Base-by-base conservation (phyloP, 2,888 invertebrate genomes). In the Sinhomidia bicolor region DNA sequence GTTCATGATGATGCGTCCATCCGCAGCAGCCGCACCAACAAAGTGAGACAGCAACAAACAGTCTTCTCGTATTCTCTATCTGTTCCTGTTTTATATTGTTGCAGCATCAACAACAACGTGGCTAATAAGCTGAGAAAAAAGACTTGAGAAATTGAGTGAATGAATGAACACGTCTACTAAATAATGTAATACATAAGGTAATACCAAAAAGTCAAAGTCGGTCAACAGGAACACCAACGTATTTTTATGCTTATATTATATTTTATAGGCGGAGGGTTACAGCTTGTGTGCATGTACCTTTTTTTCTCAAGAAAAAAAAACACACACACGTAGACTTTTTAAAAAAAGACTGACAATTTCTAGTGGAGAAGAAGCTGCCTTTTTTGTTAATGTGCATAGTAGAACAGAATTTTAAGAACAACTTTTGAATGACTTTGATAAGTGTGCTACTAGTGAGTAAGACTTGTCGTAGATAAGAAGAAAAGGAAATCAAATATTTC, bases 141-240 rank as follows among this genome's bases (percentile, higher is more conserved):
- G 12, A 60, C 23, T 20, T 74, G 29, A 74, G 44, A 10, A 26
- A 68, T 23, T 41, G 44, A 81, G 76, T 88, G 79, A 83, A 71
- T 83, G 88, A 83, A 83, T 83, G 83, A 62, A 68, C 44, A 78
- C 78, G 78, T 78, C 78, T 79, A 4, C 44, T 47, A 20, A 51
- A 51, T 71, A 54, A 81, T 54, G 57, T 29, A 23, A n/a, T 12
- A 23, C 71, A 54, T 44, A 86, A 51, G 89, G 32, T 76, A 89
- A 87, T 84, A 88, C 84, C 87, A 81, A 90, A 89, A 86, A 85
- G 82, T 83, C 78, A 86, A 90, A 90, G 90, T 90, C 90, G 90
- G 90, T 90, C 90, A 90, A 90, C 89, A 90, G 90, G 90, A 90
- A 90, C 90, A 89, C 89, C 85, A 81, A 89, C 89, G 84, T 81